Percentiles rank a stretch among this genome's conserved stretches.
These are phyloP conservation scores for Amblyopsis rosae DNA, from an alignment of 2,113 vertebrate genomes.

Conservation along the genomic window DNA sequence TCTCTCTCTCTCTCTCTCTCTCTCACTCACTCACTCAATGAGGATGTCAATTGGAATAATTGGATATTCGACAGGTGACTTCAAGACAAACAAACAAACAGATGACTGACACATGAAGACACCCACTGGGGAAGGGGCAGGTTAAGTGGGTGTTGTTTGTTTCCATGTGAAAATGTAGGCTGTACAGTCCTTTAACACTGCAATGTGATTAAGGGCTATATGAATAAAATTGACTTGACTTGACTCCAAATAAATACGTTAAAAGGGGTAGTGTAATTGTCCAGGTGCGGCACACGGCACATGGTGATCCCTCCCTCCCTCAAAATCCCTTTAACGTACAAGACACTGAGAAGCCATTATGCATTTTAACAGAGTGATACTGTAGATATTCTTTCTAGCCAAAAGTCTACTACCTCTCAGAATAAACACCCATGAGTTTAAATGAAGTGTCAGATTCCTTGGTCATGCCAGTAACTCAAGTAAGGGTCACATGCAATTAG, in stretches of 20 bases:
- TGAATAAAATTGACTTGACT: too few relatives aligned
- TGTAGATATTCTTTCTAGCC: slow-evolving; percentile 24
- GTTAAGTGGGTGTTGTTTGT: too few relatives aligned
- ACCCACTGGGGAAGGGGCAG: background rate
- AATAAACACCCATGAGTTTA: slow-evolving; percentile 28
- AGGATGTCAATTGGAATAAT: background rate
- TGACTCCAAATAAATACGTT: too few relatives aligned
- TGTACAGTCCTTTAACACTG: too few relatives aligned
- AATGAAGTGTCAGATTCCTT: slow-evolving; percentile 36
- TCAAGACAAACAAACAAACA: too few relatives aligned
- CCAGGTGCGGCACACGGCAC: too few relatives aligned
- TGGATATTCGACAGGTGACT: too few relatives aligned
- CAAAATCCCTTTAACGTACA: background rate
- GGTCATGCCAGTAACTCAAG: slow-evolving; percentile 38
- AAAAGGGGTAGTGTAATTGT: too few relatives aligned
- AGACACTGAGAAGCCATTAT: slow-evolving; percentile 7
- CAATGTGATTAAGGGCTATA: too few relatives aligned
- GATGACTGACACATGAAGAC: background rate
- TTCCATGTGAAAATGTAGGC: too few relatives aligned
- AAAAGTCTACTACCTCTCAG: slow-evolving; percentile 22
- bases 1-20: slow-evolving; percentile 3
- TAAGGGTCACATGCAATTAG: slow-evolving; percentile 43
- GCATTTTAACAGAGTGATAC: slow-evolving; percentile 19
- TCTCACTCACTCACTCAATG: slow-evolving; percentile 7
- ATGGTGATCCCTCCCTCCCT: too few relatives aligned